A percentile compares a stretch with the other conserved stretches of the same genome.
phyloP scores from a whole-genome alignment of 1,140 invertebrate genomes.

The Zaprionus inermis region DNA sequence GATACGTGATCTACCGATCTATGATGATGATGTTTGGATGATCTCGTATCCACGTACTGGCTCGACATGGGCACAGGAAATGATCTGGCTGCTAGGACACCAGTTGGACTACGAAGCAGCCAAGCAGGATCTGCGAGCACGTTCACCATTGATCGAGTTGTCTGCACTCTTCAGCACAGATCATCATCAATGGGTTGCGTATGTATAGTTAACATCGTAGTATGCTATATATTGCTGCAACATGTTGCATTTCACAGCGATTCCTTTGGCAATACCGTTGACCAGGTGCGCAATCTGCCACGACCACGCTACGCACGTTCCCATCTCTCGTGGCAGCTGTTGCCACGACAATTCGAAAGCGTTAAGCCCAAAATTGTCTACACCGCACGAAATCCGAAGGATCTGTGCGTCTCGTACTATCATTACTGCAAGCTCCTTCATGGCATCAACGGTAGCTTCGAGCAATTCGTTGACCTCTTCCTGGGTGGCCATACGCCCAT shows the following conservation, averaged over 20 bases:
- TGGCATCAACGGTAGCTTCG: conserved; percentile 89
- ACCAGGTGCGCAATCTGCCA: conserved; percentile 88
- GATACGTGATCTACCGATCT: conserved; percentile 88
- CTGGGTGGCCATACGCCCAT: conserved; percentile 88
- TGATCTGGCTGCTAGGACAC: conserved; percentile 93
- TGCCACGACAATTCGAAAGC: conserved; percentile 88
- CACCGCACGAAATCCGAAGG: conserved; percentile 96
- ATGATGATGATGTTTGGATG: conserved; percentile 91
- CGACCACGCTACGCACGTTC: conserved; percentile 91
- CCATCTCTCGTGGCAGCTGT: conserved; percentile 91
- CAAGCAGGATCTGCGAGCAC: conserved; percentile 87
- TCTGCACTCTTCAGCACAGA: conserved; percentile 86
- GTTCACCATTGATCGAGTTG: conserved; percentile 86
- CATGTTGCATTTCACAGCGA: conserved; percentile 25
- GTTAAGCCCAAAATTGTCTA: conserved; percentile 95
- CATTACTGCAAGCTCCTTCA: conserved; percentile 92
- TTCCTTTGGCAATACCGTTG: conserved; percentile 77
- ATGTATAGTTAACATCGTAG: conserved; percentile 21
- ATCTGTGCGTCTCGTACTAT: conserved; percentile 96
- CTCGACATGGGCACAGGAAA: conserved; percentile 95
- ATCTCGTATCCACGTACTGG: conserved; percentile 93
- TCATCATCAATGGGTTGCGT: conserved; percentile 85
- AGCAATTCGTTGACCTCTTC: conserved; percentile 93
- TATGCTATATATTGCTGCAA: neutral
- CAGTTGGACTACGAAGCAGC: conserved; percentile 91